These are phyloP conservation scores for Bombyx mori DNA, from an alignment of 1,140 invertebrate species.

Conservation along the genomic window ASM3026992v2 NC_085126.1:3055001-3055500, in stretches of 20 bases:
- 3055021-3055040: background rate
- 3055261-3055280: conserved; percentile 66
- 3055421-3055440: too few relatives aligned
- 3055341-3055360: too few relatives aligned
- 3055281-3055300: conserved; percentile 46
- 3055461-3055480: too few relatives aligned
- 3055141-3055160: conserved; percentile 56
- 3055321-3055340: too few relatives aligned
- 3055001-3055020: conserved; percentile 15
- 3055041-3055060: conserved; percentile 20
- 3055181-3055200: too few relatives aligned
- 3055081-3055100: conserved; percentile 58
- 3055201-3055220: background rate
- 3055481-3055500: too few relatives aligned
- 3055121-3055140: conserved; percentile 68
- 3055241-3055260: conserved; percentile 31
- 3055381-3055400: too few relatives aligned
- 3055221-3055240: background rate
- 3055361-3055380: too few relatives aligned
- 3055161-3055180: conserved; percentile 8
- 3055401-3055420: too few relatives aligned
- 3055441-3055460: too few relatives aligned
- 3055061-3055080: conserved; percentile 42
- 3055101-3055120: conserved; percentile 61
- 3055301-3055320: too few relatives aligned